phyloP scores from a whole-genome alignment of 2,113 vertebrate genomes.

The Sapayoa aenigma region DNA sequence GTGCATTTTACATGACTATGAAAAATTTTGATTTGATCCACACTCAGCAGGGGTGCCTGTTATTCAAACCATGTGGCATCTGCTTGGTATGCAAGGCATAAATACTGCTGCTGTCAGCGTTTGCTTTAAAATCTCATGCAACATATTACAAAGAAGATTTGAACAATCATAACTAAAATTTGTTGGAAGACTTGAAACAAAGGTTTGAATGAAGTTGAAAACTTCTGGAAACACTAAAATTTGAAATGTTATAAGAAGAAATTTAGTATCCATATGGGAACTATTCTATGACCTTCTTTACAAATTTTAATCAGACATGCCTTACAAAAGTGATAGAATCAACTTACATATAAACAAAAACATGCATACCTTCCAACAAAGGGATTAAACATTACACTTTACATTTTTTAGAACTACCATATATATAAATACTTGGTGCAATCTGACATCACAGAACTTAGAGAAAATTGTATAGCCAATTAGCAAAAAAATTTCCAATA shows the following conservation, averaged over 20 bases:
- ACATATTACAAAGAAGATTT: constrained; percentile 65
- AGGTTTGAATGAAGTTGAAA: constrained; percentile 53
- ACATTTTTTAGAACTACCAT: constrained; percentile 22
- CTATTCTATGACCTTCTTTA: constrained; percentile 47
- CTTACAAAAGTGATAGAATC: constrained; percentile 45
- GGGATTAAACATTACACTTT: constrained; percentile 2
- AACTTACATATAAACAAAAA: constrained; percentile 57
- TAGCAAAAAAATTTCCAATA: constrained; percentile 12
- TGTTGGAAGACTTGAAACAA: constrained; percentile 61
- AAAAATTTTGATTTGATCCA: constrained; percentile 57
- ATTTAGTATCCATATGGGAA: constrained; percentile 50
- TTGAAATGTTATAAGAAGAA: constrained; percentile 56
- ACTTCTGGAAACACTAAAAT: constrained; percentile 74
- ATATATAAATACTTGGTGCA: neutral
- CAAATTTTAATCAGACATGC: constrained; percentile 60
- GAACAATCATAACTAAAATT: constrained; percentile 63
- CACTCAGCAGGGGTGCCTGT: neutral
- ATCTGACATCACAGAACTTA: neutral
- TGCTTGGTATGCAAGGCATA: constrained; percentile 47
- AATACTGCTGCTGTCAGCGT: constrained; percentile 62
- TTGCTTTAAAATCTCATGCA: constrained; percentile 69
- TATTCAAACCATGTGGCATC: constrained; percentile 68
- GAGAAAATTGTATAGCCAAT: neutral
- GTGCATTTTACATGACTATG: constrained; percentile 24
- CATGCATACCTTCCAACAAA: constrained; percentile 52